These are phyloP conservation scores for Apostichopus japonicus DNA, from an alignment of 35 echinoderm and acorn worm species.

Conservation along the genomic window DNA sequence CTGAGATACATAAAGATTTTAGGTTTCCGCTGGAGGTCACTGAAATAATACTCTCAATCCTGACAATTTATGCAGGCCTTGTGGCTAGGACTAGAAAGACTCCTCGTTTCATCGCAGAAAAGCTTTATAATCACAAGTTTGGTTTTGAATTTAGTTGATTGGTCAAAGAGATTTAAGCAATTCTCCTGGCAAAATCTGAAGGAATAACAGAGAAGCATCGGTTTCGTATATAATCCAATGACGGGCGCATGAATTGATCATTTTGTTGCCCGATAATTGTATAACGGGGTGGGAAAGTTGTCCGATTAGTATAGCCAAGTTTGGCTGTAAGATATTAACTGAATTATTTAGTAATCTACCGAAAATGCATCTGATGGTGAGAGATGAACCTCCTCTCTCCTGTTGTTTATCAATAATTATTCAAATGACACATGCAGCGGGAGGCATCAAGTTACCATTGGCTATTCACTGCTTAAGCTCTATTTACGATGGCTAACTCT, in stretches of 20 bases:
- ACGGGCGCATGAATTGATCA: background rate
- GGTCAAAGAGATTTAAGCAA: background rate
- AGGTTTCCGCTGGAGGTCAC: background rate
- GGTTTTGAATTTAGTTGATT: background rate
- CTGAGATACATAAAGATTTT: background rate
- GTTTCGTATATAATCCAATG: background rate
- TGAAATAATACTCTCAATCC: background rate
- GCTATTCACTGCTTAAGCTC: background rate
- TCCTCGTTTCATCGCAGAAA: background rate
- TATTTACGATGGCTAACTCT: conserved; percentile 36
- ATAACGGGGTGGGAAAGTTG: background rate
- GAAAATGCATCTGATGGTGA: background rate
- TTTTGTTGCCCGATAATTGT: background rate
- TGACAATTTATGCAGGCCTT: conserved; percentile 31
- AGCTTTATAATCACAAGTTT: background rate
- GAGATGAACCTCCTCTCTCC: background rate
- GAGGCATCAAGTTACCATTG: conserved; percentile 1
- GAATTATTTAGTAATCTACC: conserved; percentile 29
- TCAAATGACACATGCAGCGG: background rate
- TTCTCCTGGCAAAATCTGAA: background rate
- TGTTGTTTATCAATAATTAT: conserved; percentile 41
- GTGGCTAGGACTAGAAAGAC: background rate
- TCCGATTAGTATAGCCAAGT: background rate
- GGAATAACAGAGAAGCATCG: background rate
- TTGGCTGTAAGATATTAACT: conserved; percentile 27